Conservation (phyloP, 2,113 vertebrate species). For the Genyomyrus donnyi region DNA sequence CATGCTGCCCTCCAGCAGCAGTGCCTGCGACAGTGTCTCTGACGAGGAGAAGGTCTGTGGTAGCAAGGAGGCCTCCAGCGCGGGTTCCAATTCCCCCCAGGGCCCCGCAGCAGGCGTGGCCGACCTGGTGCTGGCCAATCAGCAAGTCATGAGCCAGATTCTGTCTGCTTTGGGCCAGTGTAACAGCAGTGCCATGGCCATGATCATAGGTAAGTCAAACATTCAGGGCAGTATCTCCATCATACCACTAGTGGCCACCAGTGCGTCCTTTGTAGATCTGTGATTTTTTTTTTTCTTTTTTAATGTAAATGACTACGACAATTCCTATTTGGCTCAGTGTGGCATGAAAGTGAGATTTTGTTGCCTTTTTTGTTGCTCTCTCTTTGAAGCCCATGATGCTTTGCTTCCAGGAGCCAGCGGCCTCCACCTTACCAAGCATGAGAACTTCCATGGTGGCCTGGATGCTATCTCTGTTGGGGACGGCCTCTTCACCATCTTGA, state of each 20-base stretch:
- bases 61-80: constrained; percentile 77
- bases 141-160: constrained; percentile 99
- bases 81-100: constrained; percentile 63
- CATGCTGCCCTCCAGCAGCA: constrained; percentile 65
- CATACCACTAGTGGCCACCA: not conserved
- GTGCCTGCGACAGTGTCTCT: constrained; percentile 82
- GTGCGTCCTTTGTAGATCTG: not conserved
- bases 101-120: constrained; percentile 81
- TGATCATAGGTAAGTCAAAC: constrained; percentile 88
- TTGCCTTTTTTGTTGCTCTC: not conserved
- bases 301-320: not conserved
- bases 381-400: not conserved
- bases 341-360: not conserved
- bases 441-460: constrained; percentile 94
- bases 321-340: not conserved
- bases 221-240: not conserved
- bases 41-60: constrained; percentile 98
- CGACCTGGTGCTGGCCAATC: constrained; percentile 92
- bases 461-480: constrained; percentile 98
- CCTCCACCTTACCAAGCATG: constrained; percentile 94
- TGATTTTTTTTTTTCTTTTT: not conserved
- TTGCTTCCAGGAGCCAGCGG: constrained; percentile 80
- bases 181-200: constrained; percentile 99
- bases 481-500: constrained; percentile 93
- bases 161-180: constrained; percentile 92